Percentiles rank a stretch among this genome's conserved stretches.
Evolutionary conservation across 2,113 vertebrate genomes (phyloP).

Genomic region (Psophia crepitans): DNA sequence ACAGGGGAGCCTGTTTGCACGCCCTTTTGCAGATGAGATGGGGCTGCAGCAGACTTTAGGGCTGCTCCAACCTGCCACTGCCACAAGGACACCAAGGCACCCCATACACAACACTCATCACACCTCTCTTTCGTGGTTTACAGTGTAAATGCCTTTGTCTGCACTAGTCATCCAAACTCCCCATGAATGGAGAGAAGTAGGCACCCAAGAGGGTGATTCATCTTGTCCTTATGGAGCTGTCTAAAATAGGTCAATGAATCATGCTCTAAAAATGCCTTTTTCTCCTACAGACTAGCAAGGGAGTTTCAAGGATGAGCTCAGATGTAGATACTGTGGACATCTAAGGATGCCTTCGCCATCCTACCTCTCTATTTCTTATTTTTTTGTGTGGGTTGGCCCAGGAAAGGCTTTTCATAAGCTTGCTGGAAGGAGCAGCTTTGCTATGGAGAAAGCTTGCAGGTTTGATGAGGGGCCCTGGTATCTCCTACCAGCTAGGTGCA

Average conservation of each 20-base stretch:
- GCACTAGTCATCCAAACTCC: neutral
- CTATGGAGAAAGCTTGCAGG: neutral
- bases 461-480: neutral
- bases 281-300: neutral
- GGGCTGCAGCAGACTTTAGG: neutral
- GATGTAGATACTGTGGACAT: neutral
- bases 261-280: constrained; percentile 14
- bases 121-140: neutral
- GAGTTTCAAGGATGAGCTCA: neutral
- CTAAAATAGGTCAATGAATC: constrained; percentile 38
- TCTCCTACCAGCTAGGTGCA: neutral
- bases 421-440: neutral
- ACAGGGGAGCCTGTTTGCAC: neutral
- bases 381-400: neutral
- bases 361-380: neutral
- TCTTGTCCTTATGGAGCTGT: constrained; percentile 7
- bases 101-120: too few relatives aligned
- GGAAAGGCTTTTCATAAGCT: neutral
- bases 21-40: neutral
- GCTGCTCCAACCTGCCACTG: neutral
- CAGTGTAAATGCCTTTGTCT: neutral
- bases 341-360: neutral
- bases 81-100: neutral
- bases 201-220: neutral
- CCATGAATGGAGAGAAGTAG: neutral